phyloP scores from a whole-genome alignment of 2,888 invertebrate genomes.

The Drosophila maculinotata region DNA sequence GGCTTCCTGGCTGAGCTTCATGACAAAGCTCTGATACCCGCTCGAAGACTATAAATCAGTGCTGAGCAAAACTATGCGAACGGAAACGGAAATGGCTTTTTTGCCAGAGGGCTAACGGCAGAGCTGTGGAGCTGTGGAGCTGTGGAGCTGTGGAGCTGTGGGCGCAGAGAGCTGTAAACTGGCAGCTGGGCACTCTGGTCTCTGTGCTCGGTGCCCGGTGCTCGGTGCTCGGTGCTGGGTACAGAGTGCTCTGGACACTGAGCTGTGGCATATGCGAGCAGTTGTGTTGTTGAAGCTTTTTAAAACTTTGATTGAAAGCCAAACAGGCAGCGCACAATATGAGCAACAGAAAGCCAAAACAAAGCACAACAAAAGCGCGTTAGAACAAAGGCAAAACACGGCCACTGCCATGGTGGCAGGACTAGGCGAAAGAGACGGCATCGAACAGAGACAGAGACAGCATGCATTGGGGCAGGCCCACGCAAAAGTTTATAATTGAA shows the following conservation, averaged over 20 bases:
- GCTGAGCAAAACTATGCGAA: conserved; percentile 54
- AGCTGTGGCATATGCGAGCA: conserved; percentile 64
- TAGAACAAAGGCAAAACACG: conserved; percentile 58
- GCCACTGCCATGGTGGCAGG: neutral
- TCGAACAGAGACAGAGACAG: conserved; percentile 1
- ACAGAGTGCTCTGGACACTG: conserved; percentile 3
- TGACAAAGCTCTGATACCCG: conserved; percentile 51
- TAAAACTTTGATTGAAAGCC: conserved; percentile 78
- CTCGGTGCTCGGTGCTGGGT: neutral
- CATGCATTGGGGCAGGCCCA: conserved; percentile 40
- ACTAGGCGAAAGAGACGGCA: conserved; percentile 1
- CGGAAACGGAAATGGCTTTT: conserved; percentile 75
- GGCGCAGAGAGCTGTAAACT: conserved; percentile 17
- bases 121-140: too few species aligned
- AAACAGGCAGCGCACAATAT: conserved; percentile 63
- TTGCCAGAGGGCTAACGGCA: conserved; percentile 48
- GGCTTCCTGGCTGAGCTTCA: conserved; percentile 19
- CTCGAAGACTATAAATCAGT: conserved; percentile 56
- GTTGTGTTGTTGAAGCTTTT: conserved; percentile 74
- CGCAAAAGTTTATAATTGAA: conserved; percentile 77
- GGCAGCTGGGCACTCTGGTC: conserved; percentile 20
- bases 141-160: too few species aligned
- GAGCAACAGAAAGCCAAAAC: conserved; percentile 58
- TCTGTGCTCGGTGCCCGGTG: neutral
- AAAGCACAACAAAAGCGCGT: conserved; percentile 63